Evolutionary conservation across 64 coral and sea anemone genomes (phyloP).

Genomic region (Dendronephthya gigantea): DNA sequence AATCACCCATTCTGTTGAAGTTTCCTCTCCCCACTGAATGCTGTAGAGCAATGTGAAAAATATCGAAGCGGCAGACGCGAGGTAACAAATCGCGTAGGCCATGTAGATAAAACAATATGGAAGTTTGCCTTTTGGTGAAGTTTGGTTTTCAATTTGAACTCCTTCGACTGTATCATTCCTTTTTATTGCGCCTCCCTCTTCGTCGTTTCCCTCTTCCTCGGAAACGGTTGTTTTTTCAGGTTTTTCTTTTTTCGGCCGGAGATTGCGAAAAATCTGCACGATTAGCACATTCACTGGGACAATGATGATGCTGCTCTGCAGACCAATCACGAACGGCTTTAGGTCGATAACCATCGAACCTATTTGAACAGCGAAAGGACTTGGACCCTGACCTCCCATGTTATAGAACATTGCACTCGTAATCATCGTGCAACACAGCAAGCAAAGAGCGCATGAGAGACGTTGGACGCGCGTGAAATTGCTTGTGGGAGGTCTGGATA

Average conservation of each 20-base stretch:
- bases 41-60: constrained; percentile 74
- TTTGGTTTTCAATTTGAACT: background rate
- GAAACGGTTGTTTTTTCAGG: background rate
- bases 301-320: constrained; percentile 75
- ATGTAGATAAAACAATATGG: constrained; percentile 56
- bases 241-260: constrained; percentile 45
- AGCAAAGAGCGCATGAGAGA: too few relatives aligned
- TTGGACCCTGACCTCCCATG: constrained; percentile 15
- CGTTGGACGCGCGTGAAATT: too few relatives aligned
- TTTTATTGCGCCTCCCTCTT: background rate
- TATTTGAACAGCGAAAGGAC: constrained; percentile 12
- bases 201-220: background rate
- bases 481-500: constrained; percentile 33
- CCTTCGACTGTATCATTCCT: background rate
- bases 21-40: constrained; percentile 60
- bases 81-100: constrained; percentile 49
- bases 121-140: constrained; percentile 21
- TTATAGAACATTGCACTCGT: constrained; percentile 21
- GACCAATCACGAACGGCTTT: background rate
- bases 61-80: constrained; percentile 29
- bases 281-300: constrained; percentile 75
- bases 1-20: background rate
- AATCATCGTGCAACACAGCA: constrained; percentile 75
- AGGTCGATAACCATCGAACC: constrained; percentile 41
- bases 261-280: constrained; percentile 76